Conservation (phyloP, 2,113 vertebrate species). For the Entelurus aequoreus region DNA sequence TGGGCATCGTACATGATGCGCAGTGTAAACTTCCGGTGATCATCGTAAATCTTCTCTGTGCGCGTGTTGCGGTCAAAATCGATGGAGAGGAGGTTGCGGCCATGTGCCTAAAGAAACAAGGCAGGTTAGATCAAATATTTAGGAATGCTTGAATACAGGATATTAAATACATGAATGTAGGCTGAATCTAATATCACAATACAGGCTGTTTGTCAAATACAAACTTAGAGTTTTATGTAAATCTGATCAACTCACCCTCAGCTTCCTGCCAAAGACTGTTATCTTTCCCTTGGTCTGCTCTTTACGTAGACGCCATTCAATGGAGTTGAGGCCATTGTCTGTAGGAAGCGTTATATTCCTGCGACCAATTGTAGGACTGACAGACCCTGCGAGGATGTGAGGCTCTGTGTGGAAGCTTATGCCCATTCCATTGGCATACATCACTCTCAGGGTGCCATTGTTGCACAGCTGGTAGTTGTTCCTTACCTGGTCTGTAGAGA, state of each 20-base stretch:
- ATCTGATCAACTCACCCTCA: constrained; percentile 79
- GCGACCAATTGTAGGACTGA: constrained; percentile 93
- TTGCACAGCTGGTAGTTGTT: constrained; percentile 99
- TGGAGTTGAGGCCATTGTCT: constrained; percentile 96
- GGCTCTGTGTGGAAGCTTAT: constrained; percentile 99
- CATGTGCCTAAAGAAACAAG: constrained; percentile 79
- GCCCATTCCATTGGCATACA: constrained; percentile 98
- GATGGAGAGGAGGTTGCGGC: constrained; percentile 92
- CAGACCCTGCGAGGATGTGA: constrained; percentile 92
- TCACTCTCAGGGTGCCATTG: constrained; percentile 93
- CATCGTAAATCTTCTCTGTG: constrained; percentile 98
- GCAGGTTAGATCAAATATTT: neutral
- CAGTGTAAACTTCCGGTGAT: constrained; percentile 94
- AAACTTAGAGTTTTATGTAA: neutral
- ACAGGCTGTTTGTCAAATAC: too few relatives aligned
- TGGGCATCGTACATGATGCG: constrained; percentile 95
- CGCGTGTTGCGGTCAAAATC: constrained; percentile 97
- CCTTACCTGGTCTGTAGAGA: constrained; percentile 90
- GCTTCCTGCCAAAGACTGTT: constrained; percentile 96
- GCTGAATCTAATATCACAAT: too few relatives aligned
- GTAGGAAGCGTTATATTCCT: constrained; percentile 97
- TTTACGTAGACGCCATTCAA: constrained; percentile 97
- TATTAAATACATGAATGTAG: too few relatives aligned
- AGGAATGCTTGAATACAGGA: neutral
- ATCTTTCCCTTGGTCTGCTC: constrained; percentile 97